These are phyloP conservation scores for Leptoteleia sp. DNA, from an alignment of 1,140 invertebrate genomes.

Conservation along the genomic window DNA sequence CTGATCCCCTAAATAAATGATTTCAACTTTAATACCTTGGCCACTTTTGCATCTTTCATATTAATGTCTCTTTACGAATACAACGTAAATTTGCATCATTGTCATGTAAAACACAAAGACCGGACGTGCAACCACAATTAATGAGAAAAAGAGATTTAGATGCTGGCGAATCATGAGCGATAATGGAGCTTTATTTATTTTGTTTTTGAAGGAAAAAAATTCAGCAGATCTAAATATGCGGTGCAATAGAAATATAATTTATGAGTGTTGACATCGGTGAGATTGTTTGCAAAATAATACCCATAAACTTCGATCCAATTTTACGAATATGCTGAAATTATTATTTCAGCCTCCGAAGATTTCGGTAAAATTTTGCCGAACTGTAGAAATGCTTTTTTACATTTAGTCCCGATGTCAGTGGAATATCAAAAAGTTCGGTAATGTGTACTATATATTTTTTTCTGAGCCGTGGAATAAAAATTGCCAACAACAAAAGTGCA, in stretches of 20 bases:
- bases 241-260: slow-evolving; percentile 22
- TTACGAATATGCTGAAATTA: too few relatives aligned
- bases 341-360: too few relatives aligned
- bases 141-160: neutral
- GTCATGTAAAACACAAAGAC: neutral
- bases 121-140: slow-evolving; percentile 2
- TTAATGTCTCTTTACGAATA: slow-evolving; percentile 3
- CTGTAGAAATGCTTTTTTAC: too few relatives aligned
- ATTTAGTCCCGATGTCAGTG: too few relatives aligned
- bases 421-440: too few relatives aligned
- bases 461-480: slow-evolving; percentile 22
- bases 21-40: neutral
- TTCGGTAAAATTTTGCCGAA: too few relatives aligned
- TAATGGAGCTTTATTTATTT: slow-evolving; percentile 3
- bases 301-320: too few relatives aligned
- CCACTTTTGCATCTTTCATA: slow-evolving; percentile 4
- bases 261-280: too few relatives aligned
- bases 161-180: too few relatives aligned
- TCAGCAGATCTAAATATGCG: slow-evolving; percentile 1
- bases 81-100: neutral
- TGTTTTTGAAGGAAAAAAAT: neutral
- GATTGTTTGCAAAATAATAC: too few relatives aligned
- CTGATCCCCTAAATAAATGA: neutral
- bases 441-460: too few relatives aligned
- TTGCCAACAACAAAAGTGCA: slow-evolving; percentile 6